phyloP scores from a whole-genome alignment of 1,140 invertebrate genomes.

The Drosophila orosa region DNA sequence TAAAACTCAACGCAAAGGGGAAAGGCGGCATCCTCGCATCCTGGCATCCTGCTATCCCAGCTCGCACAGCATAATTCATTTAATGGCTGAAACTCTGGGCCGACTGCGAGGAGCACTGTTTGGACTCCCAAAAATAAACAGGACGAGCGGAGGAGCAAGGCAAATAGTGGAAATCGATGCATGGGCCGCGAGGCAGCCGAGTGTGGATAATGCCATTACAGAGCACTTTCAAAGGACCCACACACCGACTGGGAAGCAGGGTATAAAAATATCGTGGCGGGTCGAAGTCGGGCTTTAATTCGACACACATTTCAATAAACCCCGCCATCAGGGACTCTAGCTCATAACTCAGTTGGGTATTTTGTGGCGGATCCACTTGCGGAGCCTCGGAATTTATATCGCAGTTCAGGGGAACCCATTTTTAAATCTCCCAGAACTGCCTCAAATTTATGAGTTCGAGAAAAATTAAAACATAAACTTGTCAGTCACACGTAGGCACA shows the following conservation, averaged over 20 bases:
- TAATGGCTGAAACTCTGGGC: conserved; percentile 57
- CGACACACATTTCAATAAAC: conserved; percentile 57
- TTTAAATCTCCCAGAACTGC: conserved; percentile 58
- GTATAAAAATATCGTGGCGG: conserved; percentile 59
- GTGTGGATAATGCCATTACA: conserved; percentile 75
- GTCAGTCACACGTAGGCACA: conserved; percentile 76
- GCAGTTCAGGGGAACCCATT: conserved; percentile 50
- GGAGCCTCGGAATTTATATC: conserved; percentile 53
- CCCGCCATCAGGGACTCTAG: neutral
- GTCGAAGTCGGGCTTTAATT: conserved; percentile 34
- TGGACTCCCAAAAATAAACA: conserved; percentile 54
- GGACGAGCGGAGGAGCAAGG: conserved; percentile 24
- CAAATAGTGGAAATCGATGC: conserved; percentile 60
- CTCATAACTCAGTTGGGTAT: conserved; percentile 27
- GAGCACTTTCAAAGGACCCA: conserved; percentile 51
- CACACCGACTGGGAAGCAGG: conserved; percentile 3
- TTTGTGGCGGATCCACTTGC: conserved; percentile 10
- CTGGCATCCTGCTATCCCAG: neutral
- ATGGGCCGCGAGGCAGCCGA: conserved; percentile 49
- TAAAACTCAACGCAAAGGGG: conserved; percentile 10
- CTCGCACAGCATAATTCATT: conserved; percentile 58
- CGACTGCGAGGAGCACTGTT: conserved; percentile 28
- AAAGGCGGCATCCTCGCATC: neutral
- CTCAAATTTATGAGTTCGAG: conserved; percentile 52
- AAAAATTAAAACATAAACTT: conserved; percentile 76